Evolutionary conservation across 2,113 vertebrate species (phyloP), one percentile per base, ranked within the genome.

Genomic region (Eudorcas thomsonii): DNA sequence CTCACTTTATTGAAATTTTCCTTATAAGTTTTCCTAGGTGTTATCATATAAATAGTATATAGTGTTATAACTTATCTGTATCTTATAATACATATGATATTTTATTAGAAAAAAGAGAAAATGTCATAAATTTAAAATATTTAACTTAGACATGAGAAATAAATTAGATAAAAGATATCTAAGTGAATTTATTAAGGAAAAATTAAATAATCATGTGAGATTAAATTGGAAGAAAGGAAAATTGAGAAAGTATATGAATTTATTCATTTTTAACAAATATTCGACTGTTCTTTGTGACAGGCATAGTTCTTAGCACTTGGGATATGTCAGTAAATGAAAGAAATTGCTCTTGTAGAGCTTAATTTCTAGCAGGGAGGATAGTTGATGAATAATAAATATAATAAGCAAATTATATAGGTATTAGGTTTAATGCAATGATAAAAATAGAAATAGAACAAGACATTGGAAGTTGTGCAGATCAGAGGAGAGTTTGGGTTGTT

Each of bases 41-140:
- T 92, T 92, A 21, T 85, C 83, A 60, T 57, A 90, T 96, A 39
- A 96, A 77, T 86, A 74, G 7, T 36, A 57, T 50, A n/a, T 45
- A 82, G 48, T 88, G 48, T 89, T 90, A 19, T 85, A 91, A 96
- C 71, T 91, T 80, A 45, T n/a, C 39, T 52, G 15, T 59, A 7
- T 74, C 71, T 78, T 74, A 19, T 39, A 89, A 30, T 82, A 82
- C 15, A 25, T 28, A 52, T 86, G 16, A 25, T 19, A 60, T 92
- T 96, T 95, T 89, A 81, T 45, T 94, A 78, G 48, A 30, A 95
- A 92, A 50, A 96, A 33, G 71, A 88, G 55, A 92, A 54, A 95
- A 77, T 93, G 5, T 59, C 50, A 88, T 88, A 91, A 25, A 60
- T 86, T 89, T 91, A 10, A 91, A 78, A 71, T 84, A 57, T 30